A percentile compares a stretch with the other conserved stretches of the same genome.
phyloP scores from a whole-genome alignment of 2,888 invertebrate genomes.

The Drosophila vallismaia region DNA sequence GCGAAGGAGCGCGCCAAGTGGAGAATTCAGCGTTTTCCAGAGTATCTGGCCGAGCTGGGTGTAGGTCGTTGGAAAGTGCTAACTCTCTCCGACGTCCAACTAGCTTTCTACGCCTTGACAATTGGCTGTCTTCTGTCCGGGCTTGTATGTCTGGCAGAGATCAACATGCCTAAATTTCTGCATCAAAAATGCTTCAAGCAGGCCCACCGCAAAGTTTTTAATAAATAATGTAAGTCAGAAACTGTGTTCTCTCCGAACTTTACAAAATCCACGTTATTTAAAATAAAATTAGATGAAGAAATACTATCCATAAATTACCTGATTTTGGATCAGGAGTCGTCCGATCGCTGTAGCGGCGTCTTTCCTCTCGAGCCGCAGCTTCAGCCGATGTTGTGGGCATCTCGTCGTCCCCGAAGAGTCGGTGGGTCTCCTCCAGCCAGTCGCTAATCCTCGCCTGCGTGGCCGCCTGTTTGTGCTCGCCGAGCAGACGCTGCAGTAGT shows the following conservation, averaged over 20 bases:
- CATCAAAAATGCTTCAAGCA: neutral
- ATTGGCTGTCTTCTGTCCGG: slow-evolving; percentile 73
- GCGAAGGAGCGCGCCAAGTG: slow-evolving; percentile 76
- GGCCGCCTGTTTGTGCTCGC: slow-evolving; percentile 75
- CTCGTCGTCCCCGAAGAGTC: slow-evolving; percentile 59
- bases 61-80: slow-evolving; percentile 78
- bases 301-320: neutral
- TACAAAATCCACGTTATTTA: too few species aligned
- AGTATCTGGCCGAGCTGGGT: slow-evolving; percentile 60
- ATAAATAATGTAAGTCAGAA: neutral
- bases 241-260: too few species aligned
- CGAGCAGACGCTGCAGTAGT: slow-evolving; percentile 57
- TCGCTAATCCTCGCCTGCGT: slow-evolving; percentile 56
- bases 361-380: slow-evolving; percentile 64
- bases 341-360: slow-evolving; percentile 44
- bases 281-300: neutral
- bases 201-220: neutral
- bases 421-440: slow-evolving; percentile 71
- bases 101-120: slow-evolving; percentile 81
- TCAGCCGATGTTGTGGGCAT: slow-evolving; percentile 74
- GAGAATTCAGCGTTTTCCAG: slow-evolving; percentile 64
- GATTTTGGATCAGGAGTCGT: slow-evolving; percentile 20
- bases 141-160: slow-evolving; percentile 49
- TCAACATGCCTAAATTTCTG: slow-evolving; percentile 3
- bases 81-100: slow-evolving; percentile 81